phyloP scores from a whole-genome alignment of 2,888 invertebrate species.

The Gandaritis pyraliata region DNA sequence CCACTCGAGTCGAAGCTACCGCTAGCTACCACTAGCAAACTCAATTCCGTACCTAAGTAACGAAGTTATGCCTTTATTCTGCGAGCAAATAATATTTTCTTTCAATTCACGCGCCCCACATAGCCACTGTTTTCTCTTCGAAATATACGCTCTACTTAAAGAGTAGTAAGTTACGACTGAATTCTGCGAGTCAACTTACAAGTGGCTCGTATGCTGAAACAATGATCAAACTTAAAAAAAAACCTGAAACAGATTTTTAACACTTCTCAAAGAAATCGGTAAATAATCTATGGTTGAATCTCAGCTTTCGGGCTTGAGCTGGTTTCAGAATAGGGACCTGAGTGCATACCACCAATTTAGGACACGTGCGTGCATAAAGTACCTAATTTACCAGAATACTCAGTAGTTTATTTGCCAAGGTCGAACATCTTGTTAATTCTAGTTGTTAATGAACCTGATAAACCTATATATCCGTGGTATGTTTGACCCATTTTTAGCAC shows the following conservation, averaged over 20 bases:
- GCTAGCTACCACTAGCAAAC: conserved; percentile 37
- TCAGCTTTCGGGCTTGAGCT: no score
- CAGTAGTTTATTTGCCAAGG: conserved; percentile 18
- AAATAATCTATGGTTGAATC: no score
- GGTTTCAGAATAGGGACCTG: not conserved
- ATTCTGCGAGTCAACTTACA: no score
- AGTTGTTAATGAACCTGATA: conserved; percentile 1
- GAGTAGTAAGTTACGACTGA: not conserved
- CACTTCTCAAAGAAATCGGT: no score
- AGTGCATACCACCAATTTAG: not conserved
- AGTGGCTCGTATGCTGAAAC: no score
- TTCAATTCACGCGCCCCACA: not conserved
- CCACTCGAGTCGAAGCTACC: conserved; percentile 34
- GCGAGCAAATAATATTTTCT: conserved; percentile 22
- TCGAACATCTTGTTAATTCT: conserved; percentile 15
- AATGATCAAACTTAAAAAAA: no score
- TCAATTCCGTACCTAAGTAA: conserved; percentile 36
- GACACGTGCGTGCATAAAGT: not conserved
- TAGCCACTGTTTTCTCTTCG: not conserved
- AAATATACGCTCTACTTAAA: not conserved
- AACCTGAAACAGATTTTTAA: no score
- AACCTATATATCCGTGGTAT: conserved; percentile 7
- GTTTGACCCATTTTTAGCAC: not conserved
- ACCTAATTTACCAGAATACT: conserved; percentile 1
- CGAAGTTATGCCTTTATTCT: conserved; percentile 24